Base-by-base conservation (phyloP, 2,113 vertebrate species). In the Oreocharis arfaki region DNA sequence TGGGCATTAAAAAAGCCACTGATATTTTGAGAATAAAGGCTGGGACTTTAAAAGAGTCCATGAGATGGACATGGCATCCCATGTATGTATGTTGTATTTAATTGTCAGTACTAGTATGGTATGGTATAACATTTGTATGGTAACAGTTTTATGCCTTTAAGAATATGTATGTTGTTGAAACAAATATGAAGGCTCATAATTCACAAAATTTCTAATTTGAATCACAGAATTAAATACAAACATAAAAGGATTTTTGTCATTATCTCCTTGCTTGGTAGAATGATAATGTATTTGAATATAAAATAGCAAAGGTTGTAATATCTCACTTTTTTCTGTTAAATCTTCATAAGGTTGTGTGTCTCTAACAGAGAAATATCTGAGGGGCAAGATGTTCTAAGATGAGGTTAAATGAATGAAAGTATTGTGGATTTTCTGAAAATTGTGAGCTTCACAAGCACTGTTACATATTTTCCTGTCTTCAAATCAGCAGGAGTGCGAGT, bases 201-300 rank as follows among this genome's bases (percentile, higher is more conserved):
- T 91, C 80, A 84, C 24, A 42, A 8, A 67, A 89, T 75, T 84
- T 56, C 59, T 30, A 56, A n/a, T 32, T 63, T 87, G 89, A 95
- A 90, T n/a, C 8, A 3, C 67, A 61, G 73, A 79, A 96, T 92
- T 80, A 90, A 91, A 81, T 87, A 47, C 84, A 97, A 97, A 95
- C 22, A 87, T 91, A 32, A 63, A 96, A 87, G 79, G 61, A 60
- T 77, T 64, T 94, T 69, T 89, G 47, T 93, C 11, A 81, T 91
- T 82, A 85, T 93, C 71, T 94, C 76, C 42, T 85, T 93, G 30
- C 23, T 89, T 7, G 7, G 52, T 76, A 92, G 84, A 95, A 87
- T 63, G 65, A 90, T 30, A 94, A 83, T 80, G 26, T 79, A 82
- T 85, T 92, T 89, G 41, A 91, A 71, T 91, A 74, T 61, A 50